Evolutionary conservation across 2,113 vertebrate genomes (phyloP).

Genomic region (Egretta garzetta): DNA sequence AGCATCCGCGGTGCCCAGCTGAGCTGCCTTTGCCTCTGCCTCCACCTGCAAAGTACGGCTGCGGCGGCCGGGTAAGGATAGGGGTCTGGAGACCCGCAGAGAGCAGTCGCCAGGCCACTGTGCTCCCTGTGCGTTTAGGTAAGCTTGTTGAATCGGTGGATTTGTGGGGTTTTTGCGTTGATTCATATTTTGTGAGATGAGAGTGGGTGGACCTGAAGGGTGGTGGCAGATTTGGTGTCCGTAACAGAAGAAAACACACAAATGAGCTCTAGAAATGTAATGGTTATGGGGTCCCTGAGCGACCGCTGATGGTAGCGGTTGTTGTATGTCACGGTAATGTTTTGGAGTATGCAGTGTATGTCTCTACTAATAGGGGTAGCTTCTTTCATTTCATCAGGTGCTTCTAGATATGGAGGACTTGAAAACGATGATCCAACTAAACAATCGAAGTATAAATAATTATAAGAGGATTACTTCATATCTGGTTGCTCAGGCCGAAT

Average conservation of each 20-base stretch:
- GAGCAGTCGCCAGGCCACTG: neutral
- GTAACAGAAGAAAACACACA: neutral
- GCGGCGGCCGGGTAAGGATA: accelerated
- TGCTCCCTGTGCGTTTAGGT: accelerated
- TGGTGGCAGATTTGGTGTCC: neutral
- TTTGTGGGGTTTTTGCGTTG: neutral
- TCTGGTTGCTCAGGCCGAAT: neutral
- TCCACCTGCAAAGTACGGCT: neutral
- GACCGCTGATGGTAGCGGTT: accelerated
- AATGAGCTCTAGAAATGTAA: neutral
- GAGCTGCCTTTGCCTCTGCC: neutral
- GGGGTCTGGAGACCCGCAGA: too few species aligned
- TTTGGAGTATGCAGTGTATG: neutral
- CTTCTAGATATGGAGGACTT: neutral
- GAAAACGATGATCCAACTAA: neutral
- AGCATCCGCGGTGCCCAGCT: too few species aligned
- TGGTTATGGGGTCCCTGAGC: accelerated
- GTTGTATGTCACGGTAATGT: neutral
- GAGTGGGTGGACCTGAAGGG: neutral
- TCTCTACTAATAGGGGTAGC: neutral
- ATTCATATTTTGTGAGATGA: neutral
- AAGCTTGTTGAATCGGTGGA: neutral
- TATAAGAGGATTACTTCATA: neutral
- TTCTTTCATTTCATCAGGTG: neutral
- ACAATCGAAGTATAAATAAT: neutral